phyloP scores from a whole-genome alignment of 2,888 invertebrate genomes.

The Kryphioiulus occultus region DNA sequence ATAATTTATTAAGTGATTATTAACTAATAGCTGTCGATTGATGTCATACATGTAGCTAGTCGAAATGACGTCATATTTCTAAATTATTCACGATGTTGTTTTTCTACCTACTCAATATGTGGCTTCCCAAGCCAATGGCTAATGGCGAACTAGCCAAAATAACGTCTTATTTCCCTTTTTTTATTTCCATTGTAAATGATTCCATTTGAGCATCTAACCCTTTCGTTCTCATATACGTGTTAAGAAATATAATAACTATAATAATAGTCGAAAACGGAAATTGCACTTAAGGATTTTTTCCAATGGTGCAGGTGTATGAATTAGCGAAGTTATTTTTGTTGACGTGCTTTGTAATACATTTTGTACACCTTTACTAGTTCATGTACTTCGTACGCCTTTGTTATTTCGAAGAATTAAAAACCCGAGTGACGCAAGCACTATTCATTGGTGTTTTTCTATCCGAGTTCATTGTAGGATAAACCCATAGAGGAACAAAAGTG shows the following conservation, averaged over 20 bases:
- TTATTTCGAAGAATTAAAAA: constrained; percentile 27
- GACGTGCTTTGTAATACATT: background rate
- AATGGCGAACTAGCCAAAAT: too few species aligned
- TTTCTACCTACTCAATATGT: too few species aligned
- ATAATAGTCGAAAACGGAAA: background rate
- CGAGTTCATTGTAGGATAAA: constrained; percentile 21
- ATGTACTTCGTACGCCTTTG: background rate
- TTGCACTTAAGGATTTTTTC: background rate
- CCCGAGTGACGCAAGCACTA: background rate
- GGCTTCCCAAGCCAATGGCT: too few species aligned
- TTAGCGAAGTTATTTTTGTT: background rate
- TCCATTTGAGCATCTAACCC: background rate
- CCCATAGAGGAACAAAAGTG: constrained; percentile 14
- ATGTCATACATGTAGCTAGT: too few species aligned
- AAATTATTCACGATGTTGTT: too few species aligned
- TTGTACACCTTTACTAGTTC: background rate
- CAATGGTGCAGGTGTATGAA: background rate
- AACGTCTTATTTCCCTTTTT: too few species aligned
- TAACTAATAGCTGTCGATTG: too few species aligned
- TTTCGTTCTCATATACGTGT: background rate
- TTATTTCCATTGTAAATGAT: background rate
- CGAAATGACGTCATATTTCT: too few species aligned
- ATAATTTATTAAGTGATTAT: too few species aligned
- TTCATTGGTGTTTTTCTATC: constrained; percentile 8
- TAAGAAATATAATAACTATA: background rate